A percentile compares a stretch with the other conserved stretches of the same genome.
Evolutionary conservation across 2,797 vertebrate species (phyloP).

Genomic region (Pseudomugil gertrudae): DNA sequence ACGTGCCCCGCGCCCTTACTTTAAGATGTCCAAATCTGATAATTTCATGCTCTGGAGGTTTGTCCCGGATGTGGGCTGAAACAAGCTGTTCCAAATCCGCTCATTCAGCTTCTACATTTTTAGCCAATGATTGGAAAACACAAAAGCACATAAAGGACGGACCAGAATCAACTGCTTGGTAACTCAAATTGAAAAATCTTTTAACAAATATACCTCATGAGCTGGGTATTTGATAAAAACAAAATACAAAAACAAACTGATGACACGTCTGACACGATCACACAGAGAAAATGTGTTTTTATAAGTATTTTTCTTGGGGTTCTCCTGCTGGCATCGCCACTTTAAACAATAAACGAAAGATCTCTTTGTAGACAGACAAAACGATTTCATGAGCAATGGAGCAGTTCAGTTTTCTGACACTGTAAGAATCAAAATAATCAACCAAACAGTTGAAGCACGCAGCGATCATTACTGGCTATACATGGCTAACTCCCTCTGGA

Average conservation of each 20-base stretch:
- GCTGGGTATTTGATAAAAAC: slow-evolving; percentile 1
- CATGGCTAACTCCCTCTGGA: slow-evolving; percentile 28
- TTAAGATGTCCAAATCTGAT: slow-evolving; percentile 36
- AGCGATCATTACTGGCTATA: slow-evolving; percentile 10
- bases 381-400: slow-evolving; percentile 44
- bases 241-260: slow-evolving; percentile 19
- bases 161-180: slow-evolving; percentile 54
- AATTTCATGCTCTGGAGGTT: slow-evolving; percentile 34
- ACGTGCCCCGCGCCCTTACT: slow-evolving; percentile 1
- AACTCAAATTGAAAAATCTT: slow-evolving; percentile 32
- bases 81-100: slow-evolving; percentile 43
- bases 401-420: slow-evolving; percentile 48
- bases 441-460: slow-evolving; percentile 41
- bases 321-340: background rate
- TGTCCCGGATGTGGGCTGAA: slow-evolving; percentile 27
- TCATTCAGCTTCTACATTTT: slow-evolving; percentile 28
- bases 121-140: slow-evolving; percentile 42
- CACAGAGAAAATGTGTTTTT: slow-evolving; percentile 16
- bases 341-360: slow-evolving; percentile 38
- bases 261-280: slow-evolving; percentile 30
- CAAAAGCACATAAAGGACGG: slow-evolving; percentile 37
- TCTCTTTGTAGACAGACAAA: slow-evolving; percentile 28
- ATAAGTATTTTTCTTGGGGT: slow-evolving; percentile 19
- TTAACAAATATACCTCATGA: slow-evolving; percentile 26
- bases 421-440: slow-evolving; percentile 44